Conservation (phyloP, 1,140 invertebrate genomes). For the Andrena cerasifolii region DNA sequence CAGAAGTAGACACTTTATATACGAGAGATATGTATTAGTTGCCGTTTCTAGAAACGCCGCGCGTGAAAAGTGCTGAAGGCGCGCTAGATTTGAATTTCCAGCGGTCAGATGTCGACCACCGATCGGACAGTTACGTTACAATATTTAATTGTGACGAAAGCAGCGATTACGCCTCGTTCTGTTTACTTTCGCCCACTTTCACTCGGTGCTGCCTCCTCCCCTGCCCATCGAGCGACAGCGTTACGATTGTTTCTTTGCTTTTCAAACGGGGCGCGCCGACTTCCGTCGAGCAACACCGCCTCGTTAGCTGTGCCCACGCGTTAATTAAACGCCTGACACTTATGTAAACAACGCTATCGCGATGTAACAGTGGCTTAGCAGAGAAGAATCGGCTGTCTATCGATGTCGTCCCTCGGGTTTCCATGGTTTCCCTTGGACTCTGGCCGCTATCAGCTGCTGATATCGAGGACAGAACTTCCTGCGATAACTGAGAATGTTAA, state of each 20-base stretch:
- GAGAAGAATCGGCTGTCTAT: background rate
- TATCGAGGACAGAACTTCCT: slow-evolving; percentile 53
- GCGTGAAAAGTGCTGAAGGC: too few species aligned
- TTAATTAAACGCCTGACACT: slow-evolving; percentile 1
- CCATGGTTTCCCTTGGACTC: background rate
- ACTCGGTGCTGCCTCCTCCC: background rate
- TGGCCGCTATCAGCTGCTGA: slow-evolving; percentile 14
- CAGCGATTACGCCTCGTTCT: background rate
- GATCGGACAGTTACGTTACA: background rate
- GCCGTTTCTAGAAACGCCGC: too few species aligned
- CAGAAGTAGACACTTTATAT: background rate
- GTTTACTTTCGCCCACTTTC: slow-evolving; percentile 37
- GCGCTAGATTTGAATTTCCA: background rate
- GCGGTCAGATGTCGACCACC: too few species aligned
- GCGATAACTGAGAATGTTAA: slow-evolving; percentile 42
- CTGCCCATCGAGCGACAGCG: background rate
- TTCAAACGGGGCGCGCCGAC: background rate
- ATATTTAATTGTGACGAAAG: slow-evolving; percentile 8
- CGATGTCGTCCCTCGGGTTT: background rate
- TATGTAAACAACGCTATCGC: background rate
- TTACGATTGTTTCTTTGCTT: background rate
- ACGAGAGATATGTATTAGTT: too few species aligned
- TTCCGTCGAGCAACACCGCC: background rate
- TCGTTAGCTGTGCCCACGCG: background rate
- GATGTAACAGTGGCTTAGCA: background rate